Evolutionary conservation across 2,888 invertebrate genomes (phyloP), one percentile per base, ranked within the genome.

Genomic region (Andrena marginata): DNA sequence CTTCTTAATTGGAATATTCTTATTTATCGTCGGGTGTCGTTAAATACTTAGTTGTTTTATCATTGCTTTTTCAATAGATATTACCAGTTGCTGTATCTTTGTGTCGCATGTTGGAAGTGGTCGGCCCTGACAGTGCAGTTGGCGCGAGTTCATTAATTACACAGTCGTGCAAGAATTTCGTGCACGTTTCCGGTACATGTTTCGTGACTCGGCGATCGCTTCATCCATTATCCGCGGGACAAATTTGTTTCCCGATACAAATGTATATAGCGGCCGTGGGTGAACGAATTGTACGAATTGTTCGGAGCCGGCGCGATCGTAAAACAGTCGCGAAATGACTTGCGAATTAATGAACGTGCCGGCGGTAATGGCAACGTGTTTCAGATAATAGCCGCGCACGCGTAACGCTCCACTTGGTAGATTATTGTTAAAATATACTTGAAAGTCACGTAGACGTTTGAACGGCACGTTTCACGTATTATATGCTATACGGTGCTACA

Each of bases 191-290:
- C 79, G 82, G 74, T 82, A 85, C 85, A 85, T 83, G 85, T 88
- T 89, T 85, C 87, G 87, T 87, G 89, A 87, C 85, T 89, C 86
- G 86, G 81, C 90, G 88, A 90, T 91, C 89, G 89, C 91, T 92
- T 92, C 92, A 93, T 93, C 91, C 90, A 93, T 93, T 93, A 93
- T 86, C 89, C 87, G 82, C 82, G 85, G 87, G 90, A 92, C 92
- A 93, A 93, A 93, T 93, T 92, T 93, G 92, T 93, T 93, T 91
- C 89, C 89, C 89, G 89, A 92, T 90, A 90, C 89, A 89, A 91
- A 91, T 85, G 89, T 85, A 87, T 84, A 87, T 85, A 86, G 89
- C 62, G 77, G 60, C 74, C 26, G 65, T 75, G 82, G 77, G 77
- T 67, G 68, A 80, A 82, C 77, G 80, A 85, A 73, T 80, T 73